Evolutionary conservation across 1,140 invertebrate species (phyloP), one percentile per base, ranked within the genome.

Genomic region (Heliothis subflexa): DNA sequence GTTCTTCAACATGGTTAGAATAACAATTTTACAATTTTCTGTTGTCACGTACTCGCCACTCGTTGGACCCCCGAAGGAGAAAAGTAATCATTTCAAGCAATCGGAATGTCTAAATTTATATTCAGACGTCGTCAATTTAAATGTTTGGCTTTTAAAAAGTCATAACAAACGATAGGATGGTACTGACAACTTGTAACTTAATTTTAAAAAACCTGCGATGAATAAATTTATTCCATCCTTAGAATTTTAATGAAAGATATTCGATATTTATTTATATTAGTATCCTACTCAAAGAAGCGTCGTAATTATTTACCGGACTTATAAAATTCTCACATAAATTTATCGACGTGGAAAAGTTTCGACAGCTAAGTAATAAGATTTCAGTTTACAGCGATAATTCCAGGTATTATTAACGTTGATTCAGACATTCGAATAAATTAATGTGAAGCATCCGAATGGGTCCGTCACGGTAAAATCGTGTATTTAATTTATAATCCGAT

Each of bases 11-110:
- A 90, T 82, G 89, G 84, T 85, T 84, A 83, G 91, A 93, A 93
- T 93, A 93, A 91, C 87, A 93, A 93, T 91, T 91, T 91, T 86
- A 91, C 90, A 91, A 93, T 89, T 86, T 90, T 86, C 83, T 83
- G 62, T 81, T 82, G 88, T 91, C 91, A 93, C 89, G 90, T 90
- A 84, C 82, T 82, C 80, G 81, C 83, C 89, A 89, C 86, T 86
- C 86, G 84, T 87, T 77, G 74, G 74, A 70, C 79, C 52, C 85
- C 81, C 83, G 61, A 81, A 82, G 83, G 81, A 83, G 85, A 78
- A 82, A 85, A 83, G 82, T 84, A 87, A 85, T 86, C 82, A 86
- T 86, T 86, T 84, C 85, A 71, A 78, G 82, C 81, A 84, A 86
- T 84, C 81, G 85, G 76, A 84, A 86, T 74, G 73, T 81, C 78